Base-by-base conservation (phyloP, 2,797 vertebrate species). In the Melanotaenia parkinsoni region DNA sequence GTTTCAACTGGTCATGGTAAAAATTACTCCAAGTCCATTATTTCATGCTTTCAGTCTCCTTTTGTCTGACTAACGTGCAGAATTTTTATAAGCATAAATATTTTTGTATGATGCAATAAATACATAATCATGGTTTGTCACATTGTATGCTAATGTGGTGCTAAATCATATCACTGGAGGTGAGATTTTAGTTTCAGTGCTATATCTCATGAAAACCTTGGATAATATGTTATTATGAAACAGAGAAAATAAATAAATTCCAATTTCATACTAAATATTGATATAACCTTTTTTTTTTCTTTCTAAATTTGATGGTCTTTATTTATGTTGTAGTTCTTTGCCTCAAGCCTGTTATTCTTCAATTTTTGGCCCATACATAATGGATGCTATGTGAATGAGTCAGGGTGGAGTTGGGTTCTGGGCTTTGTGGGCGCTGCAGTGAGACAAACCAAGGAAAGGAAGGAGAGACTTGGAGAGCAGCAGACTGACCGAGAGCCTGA, bases 301-400 rank as follows among this genome's bases (percentile, higher is more conserved):
- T 72, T 64, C 66, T 68, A 72, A 85, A 83, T 84, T 72, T 86
- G 47, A 73, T 83, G 74, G 74, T 83, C 72, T 89, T 80, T 88
- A 91, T 90, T 87, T 90, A 86, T 89, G 81, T 89, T 85, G 84
- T 70, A 81, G 74, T 80, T 74, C 74, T 87, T 79, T 47, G 83
- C 91, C 88, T 63, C 65, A 50, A 89, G 91, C 82, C 81, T 90
- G 86, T 87, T 91, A 91, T 91, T 92, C 84, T 86, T 90, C 83
- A 87, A 86, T 91, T 90, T 92, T 82, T 82, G 77, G 78, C 84
- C 88, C 81, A 89, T 93, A 85, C 87, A 93, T 94, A 93, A 94
- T 94, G 81, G 86, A 94, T 93, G 90, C 80, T 82, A 77, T 91
- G 88, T 83, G 91, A 93, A 85, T 77, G 86, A 84, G 80, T 91